Evolutionary conservation across 2,797 vertebrate genomes (phyloP), one percentile per base, ranked within the genome.

Genomic region (Percopsis omiscomaycus): DNA sequence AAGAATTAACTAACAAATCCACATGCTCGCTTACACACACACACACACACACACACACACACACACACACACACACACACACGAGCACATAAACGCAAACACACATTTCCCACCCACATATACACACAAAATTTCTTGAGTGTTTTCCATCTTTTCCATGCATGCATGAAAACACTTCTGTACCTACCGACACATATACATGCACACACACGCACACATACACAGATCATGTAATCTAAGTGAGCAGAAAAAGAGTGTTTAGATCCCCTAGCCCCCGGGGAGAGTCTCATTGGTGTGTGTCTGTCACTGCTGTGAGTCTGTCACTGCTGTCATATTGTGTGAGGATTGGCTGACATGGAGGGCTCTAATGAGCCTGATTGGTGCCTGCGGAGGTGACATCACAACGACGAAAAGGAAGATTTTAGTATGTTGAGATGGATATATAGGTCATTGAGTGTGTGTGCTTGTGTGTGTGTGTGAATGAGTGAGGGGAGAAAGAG

Each of bases 231-330:
- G 80, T 85, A 81, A 85, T 86, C 80, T 79, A 85, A 87, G 80
- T 85, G 82, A 86, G 84, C 85, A 81, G 84, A 74, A 87, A 87
- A 87, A 84, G 82, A 79, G 71, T 85, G 74, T 85, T 83, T 75
- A 81, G 75, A 76, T 71, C 47, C 5, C 3, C 1, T 15, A 2
- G 72, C 80, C 87, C 32, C 71, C 52, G 3, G 82, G 80, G 75
- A 29, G 69, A 57, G 66, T 67, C 66, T 69, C 69, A 57, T 76
- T 64, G 74, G 78, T 77, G 59, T 75, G 72, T 74, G 82, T 82
- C 71, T 1, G 55, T 75, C 70, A 59, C 56, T 69, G 68, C 69
- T 80, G 80, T 84, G 72, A 73, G 82, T 82, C 71, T 1, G 55
- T 75, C 70, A 57, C 56, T 69, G 68, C 69, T 80, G 80, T 84